Base-by-base conservation (phyloP, 2,113 vertebrate species). In the Xyliphius kryptos region DNA sequence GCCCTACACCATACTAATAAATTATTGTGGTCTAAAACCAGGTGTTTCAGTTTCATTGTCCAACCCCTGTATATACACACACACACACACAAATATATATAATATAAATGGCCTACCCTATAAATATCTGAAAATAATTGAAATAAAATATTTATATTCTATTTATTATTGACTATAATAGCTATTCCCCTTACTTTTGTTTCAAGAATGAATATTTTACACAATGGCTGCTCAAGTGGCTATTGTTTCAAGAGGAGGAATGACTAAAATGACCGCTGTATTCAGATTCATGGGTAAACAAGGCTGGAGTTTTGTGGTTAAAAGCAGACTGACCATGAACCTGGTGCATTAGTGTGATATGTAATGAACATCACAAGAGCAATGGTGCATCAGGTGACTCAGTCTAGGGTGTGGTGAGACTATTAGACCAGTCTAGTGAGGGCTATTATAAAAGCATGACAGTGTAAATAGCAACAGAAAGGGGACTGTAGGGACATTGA, bases 311-410 rank as follows among this genome's bases (percentile, higher is more conserved):
- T 20, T 21, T 21, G 12, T 56, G 54, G 37, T 20, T 13, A 8
- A n/a, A 40, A 41, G 17, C 17, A 20, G 3, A 43, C 38, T 43
- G 55, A 57, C 17, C 38, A 43, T 43, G 38, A 57, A 21, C 56
- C 40, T 44, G 5, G 40, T 41, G 37, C 17, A 43, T 21, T 41
- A 10, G 38, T 43, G 55, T 43, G 38, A 57, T 57, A 44, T 57
- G 13, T 21, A 2, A 44, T 37, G 13, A 22, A 26, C n/a, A 26
- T 22, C 56, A 44, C 38, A 44, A 22, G 20, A 44, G 56, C 20
- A 21, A 44, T 40, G 41, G 38, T 57, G 41, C 7, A n/a, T 57
- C 56, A 57, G 56, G 38, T 57, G 56, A 57, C 40, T 44, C 19
- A 57, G 56, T 21, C 1, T 21, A 40, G 37, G 36, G 36, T 57